These are phyloP conservation scores for Trigoniulus corallinus DNA, from an alignment of 1,140 invertebrate genomes.

Conservation along the genomic window DNA sequence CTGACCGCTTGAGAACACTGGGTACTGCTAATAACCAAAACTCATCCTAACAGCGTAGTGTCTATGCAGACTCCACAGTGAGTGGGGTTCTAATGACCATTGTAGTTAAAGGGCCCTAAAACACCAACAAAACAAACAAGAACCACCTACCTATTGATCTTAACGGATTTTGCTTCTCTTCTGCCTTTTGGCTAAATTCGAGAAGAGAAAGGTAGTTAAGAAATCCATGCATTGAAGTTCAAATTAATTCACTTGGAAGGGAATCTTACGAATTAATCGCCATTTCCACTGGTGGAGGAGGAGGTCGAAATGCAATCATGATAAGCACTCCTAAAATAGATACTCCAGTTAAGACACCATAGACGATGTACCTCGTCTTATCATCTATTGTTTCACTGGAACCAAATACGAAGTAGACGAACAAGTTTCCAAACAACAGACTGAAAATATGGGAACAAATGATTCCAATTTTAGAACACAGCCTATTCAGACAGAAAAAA, in stretches of 20 bases:
- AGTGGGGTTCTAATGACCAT: no score
- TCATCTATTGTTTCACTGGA: conserved; percentile 49
- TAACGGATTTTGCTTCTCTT: not conserved
- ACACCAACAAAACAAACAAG: not conserved
- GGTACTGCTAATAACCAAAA: no score
- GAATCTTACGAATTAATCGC: not conserved
- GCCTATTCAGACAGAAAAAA: no score
- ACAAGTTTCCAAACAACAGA: conserved; percentile 81
- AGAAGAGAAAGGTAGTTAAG: not conserved
- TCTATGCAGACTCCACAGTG: no score
- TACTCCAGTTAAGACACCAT: conserved; percentile 48
- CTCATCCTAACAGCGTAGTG: no score
- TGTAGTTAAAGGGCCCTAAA: no score
- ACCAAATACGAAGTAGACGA: conserved; percentile 79
- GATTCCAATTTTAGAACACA: conserved; percentile 2
- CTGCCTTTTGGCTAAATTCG: not conserved
- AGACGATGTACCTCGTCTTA: conserved; percentile 48
- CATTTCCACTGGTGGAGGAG: no score
- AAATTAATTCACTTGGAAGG: no score
- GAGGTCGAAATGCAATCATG: conserved; percentile 39
- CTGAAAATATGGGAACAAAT: conserved; percentile 35
- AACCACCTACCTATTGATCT: not conserved
- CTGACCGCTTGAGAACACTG: no score
- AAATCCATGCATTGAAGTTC: no score
- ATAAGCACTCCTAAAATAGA: conserved; percentile 48